Evolutionary conservation across 2,888 invertebrate genomes (phyloP), one percentile per base, ranked within the genome.

Genomic region (Ectemnius lituratus): DNA sequence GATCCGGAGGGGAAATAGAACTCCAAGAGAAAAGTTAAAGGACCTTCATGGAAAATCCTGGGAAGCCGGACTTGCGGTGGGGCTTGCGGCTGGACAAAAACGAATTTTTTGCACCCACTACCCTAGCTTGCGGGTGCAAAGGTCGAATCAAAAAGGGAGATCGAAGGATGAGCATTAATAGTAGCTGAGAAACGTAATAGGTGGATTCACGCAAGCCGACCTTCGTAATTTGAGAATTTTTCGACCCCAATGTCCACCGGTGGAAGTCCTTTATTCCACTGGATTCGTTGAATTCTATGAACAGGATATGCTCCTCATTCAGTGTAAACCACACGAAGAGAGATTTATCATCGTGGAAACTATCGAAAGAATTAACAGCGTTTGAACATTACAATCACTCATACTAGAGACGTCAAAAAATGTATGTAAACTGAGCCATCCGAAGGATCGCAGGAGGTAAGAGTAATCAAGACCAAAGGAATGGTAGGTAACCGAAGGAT

Each of bases 161-260:
- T 74, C 69, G 57, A 20, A 45, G 52, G 65, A 66, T 14, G 65
- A 62, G 59, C 76, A 20, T 62, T 66, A 63, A 68, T 66, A 52
- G 56, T 16, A 14, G 64, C 49, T 20, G 23, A 47, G 49, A 62
- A 57, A 45, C 28, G 60, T 13, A 16, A 57, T 69, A 60, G 65
- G 62, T 77, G 64, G 73, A 45, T 70, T 49, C 18, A 47, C 52
- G 62, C 8, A 60, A 37, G 62, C 37, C 49, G 62, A 66, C 62
- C 70, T 70, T 78, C 66, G 85, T 86, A 85, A 85, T 83, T 83
- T 70, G 85, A 85, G 85, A 86, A 27, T 76, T 84, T 85, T 60
- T 78, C 63, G 49, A 74, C 76, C 62, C 69, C 72, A 73, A 69
- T 70, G 78, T 77, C 78, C 61, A 4, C 60, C 58, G 78, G 61